A percentile compares a stretch with the other conserved stretches of the same genome.
Conservation (phyloP, 2,797 vertebrate genomes). For the Schizopygopsis malacanthus region DNA sequence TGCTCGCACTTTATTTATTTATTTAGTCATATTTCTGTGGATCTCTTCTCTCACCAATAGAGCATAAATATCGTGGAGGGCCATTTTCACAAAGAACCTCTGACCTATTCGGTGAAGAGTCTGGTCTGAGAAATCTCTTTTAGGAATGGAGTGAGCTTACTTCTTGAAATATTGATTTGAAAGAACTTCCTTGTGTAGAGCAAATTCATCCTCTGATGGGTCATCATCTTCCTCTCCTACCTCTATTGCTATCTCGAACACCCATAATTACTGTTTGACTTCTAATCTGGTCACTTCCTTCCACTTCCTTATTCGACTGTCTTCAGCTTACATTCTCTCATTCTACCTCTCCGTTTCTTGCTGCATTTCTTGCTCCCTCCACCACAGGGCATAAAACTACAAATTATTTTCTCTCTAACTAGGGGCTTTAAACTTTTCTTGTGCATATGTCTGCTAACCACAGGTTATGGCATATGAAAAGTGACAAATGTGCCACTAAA, state of each 20-base stretch:
- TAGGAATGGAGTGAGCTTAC: constrained; percentile 61
- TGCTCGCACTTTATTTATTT: constrained; percentile 73
- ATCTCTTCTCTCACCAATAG: constrained; percentile 67
- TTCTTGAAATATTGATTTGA: constrained; percentile 77
- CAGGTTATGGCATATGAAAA: constrained; percentile 32
- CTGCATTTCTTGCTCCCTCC: not conserved
- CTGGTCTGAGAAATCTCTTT: constrained; percentile 40
- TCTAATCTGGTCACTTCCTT: constrained; percentile 66
- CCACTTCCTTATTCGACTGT: constrained; percentile 51
- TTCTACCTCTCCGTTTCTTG: not conserved
- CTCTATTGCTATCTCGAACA: not conserved
- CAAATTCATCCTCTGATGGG: constrained; percentile 64
- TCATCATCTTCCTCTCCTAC: constrained; percentile 59
- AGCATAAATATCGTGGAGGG: constrained; percentile 68
- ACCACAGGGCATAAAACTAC: constrained; percentile 14
- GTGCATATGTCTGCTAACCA: not conserved
- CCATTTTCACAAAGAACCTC: constrained; percentile 57
- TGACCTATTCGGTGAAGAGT: constrained; percentile 74
- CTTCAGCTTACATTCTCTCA: not conserved
- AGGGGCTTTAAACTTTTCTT: constrained; percentile 22
- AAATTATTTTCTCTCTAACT: constrained; percentile 8
- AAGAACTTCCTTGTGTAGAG: constrained; percentile 75
- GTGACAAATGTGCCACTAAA: constrained; percentile 37
- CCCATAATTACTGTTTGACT: not conserved
- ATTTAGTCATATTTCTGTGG: constrained; percentile 76